Conservation (phyloP, 2,888 invertebrate genomes). For the Aphodius sticticus region DNA sequence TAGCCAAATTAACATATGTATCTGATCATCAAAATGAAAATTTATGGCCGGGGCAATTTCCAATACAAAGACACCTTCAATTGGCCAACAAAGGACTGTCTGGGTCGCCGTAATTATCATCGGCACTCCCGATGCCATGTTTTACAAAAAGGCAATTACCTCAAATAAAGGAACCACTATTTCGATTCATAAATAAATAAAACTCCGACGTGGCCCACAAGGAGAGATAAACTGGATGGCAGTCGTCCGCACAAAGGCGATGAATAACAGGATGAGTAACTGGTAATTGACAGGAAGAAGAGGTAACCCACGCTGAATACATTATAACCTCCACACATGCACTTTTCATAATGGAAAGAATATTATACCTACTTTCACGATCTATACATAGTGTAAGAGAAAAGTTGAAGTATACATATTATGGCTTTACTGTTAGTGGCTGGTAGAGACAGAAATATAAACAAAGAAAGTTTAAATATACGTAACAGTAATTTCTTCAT, state of each 20-base stretch:
- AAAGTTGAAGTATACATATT: neutral
- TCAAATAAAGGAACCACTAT: conserved; percentile 28
- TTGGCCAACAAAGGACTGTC: conserved; percentile 21
- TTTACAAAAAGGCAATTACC: conserved; percentile 31
- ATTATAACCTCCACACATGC: conserved; percentile 36
- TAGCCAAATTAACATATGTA: neutral
- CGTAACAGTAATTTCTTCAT: too few relatives aligned
- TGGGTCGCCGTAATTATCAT: conserved; percentile 14
- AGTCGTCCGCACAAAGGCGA: conserved; percentile 27
- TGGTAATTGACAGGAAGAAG: conserved; percentile 47
- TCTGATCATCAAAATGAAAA: neutral
- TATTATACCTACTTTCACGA: conserved; percentile 21
- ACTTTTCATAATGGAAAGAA: conserved; percentile 20
- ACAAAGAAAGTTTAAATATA: too few relatives aligned
- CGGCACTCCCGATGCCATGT: conserved; percentile 16
- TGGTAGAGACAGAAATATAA: too few relatives aligned
- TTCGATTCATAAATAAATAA: conserved; percentile 26
- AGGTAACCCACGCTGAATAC: conserved; percentile 41
- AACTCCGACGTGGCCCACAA: conserved; percentile 21
- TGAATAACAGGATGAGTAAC: conserved; percentile 40
- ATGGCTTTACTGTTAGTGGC: too few relatives aligned
- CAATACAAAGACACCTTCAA: conserved; percentile 10
- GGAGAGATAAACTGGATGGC: conserved; percentile 8
- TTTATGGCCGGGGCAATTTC: neutral
- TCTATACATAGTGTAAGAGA: neutral